Evolutionary conservation across 2,113 vertebrate species (phyloP), one percentile per base, ranked within the genome.

Genomic region (Limnothrissa miodon): DNA sequence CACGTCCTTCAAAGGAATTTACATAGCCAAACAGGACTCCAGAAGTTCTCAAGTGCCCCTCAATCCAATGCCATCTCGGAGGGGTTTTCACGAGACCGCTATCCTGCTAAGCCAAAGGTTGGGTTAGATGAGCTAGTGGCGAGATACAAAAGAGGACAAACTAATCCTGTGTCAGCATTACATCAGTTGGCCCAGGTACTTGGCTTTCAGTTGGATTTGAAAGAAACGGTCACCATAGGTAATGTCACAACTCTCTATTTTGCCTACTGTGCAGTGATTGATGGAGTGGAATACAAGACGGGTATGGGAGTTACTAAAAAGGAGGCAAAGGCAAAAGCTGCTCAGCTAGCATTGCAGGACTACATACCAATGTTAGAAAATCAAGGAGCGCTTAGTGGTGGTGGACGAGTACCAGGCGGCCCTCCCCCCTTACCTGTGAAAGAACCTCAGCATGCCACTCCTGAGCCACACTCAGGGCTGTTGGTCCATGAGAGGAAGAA

Each of bases 221-320:
- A 97, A 86, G 98, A 99, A 92, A 98, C 97, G 0, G 89, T 94
- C 9, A 93, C 95, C 33, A 87, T 95, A 93, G 97, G 91, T 0
- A 90, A 94, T 79, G 45, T 94, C 6, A 87, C 91, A 81, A 93
- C 95, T 17, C 84, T 95, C 62, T 96, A 95, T 83, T 99, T 99
- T 94, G 97, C 97, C 53, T 97, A 97, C 85, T 97, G 97, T 92
- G 98, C 95, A 80, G 92, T 99, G 88, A 92, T 99, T 51, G 93
- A 98, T 88, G 97, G 96, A 23, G 80, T 97, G 83, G 81, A 93
- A 48, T 97, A 97, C 87, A 95, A 95, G 90, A 96, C 95, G 25
- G 98, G 98, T 42, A 92, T 98, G 89, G 98, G 98, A 23, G 89
- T 36, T 84, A 97, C 90, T 81, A 99, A 98, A 89, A 99, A 98